These are phyloP conservation scores for Rhabdomys dilectus DNA, from an alignment of 2,113 vertebrate genomes.

Conservation along the genomic window DNA sequence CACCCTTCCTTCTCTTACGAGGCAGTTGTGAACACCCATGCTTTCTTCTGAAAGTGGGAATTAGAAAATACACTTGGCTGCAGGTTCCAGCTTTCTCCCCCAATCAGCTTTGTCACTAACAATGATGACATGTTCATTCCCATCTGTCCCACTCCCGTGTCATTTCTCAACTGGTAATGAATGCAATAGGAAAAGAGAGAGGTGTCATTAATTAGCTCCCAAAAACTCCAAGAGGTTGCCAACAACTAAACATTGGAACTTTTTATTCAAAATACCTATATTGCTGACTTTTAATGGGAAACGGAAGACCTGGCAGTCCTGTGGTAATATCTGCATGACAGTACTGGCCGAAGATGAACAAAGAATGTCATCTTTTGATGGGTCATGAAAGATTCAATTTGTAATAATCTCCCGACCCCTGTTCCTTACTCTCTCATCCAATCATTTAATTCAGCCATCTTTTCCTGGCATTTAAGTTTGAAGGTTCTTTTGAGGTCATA, in stretches of 20 bases:
- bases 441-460: background rate
- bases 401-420: background rate
- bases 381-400: background rate
- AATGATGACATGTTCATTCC: constrained; percentile 67
- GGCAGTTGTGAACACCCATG: background rate
- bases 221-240: constrained; percentile 21
- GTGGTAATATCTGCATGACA: background rate
- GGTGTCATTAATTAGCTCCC: constrained; percentile 45
- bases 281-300: constrained; percentile 26
- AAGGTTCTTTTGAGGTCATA: constrained; percentile 9
- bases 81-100: constrained; percentile 45
- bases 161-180: constrained; percentile 58
- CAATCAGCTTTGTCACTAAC: constrained; percentile 49
- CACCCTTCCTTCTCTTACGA: background rate
- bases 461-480: constrained; percentile 13
- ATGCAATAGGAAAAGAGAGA: background rate
- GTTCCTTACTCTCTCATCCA: background rate
- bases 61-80: constrained; percentile 56
- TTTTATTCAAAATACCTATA: background rate
- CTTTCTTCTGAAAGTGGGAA: constrained; percentile 59
- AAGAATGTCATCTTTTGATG: background rate
- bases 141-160: constrained; percentile 59
- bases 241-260: constrained; percentile 45
- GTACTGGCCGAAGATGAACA: background rate
- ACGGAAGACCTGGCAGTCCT: background rate